phyloP scores from a whole-genome alignment of 2,113 vertebrate genomes.

The Lophotis ruficrista region DNA sequence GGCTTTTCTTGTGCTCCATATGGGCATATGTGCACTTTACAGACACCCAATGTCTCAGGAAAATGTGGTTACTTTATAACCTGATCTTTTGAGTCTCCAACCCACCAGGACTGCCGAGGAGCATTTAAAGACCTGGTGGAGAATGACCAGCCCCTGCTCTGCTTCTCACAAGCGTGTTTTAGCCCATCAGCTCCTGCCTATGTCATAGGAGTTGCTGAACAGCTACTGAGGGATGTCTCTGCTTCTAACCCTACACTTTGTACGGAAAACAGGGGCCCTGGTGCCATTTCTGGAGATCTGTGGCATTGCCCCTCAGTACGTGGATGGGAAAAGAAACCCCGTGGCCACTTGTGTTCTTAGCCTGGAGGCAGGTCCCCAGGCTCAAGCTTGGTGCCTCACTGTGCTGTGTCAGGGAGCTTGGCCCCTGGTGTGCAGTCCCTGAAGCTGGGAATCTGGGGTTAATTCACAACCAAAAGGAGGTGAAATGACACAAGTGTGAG shows the following conservation, averaged over 20 bases:
- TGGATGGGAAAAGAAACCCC: neutral
- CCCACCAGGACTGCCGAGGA: neutral
- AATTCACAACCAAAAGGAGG: neutral
- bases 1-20: neutral
- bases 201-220: neutral
- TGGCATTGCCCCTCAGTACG: neutral
- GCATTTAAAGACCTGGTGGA: neutral
- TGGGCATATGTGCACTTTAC: neutral
- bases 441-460: neutral
- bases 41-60: too few relatives aligned
- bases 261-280: neutral
- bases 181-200: neutral
- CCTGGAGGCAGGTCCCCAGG: neutral
- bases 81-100: neutral
- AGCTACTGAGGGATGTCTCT: neutral
- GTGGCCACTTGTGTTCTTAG: neutral
- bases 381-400: neutral
- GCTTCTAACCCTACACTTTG: neutral
- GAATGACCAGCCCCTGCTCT: neutral
- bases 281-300: neutral
- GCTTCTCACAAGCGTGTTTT: neutral
- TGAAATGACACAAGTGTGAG: neutral
- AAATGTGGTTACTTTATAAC: neutral
- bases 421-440: rapidly evolving
- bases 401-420: neutral